Base-by-base conservation (phyloP, 1,140 invertebrate genomes). In the Palaemon carinicauda region DNA sequence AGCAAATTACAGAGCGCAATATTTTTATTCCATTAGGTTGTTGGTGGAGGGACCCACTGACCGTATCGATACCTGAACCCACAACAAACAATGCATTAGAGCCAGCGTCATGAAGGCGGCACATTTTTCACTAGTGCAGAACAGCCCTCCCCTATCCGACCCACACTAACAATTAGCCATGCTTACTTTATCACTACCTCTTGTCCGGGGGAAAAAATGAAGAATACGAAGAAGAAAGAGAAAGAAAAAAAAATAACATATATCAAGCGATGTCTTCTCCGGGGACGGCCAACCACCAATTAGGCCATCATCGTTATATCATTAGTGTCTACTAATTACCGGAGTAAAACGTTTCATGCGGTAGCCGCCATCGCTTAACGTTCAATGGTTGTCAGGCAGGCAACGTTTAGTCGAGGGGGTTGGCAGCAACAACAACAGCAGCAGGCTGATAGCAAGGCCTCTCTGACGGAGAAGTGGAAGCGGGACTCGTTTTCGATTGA, bases 261-360 rank as follows among this genome's bases (percentile, higher is more conserved):
- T 50, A 75, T 75, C 73, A 75, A 50, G 19, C 73, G 73, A 50
- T 75, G 73, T 75, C 73, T 75, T 50, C 51, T 75, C 73, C 33
- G 73, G 73, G 73, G 73, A 21, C 73, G 73, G 73, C 33, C 14
- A 75, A 50, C 33, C 50, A 65, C 33, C 79, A 65, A 65, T 60
- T 80, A 80, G 29, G 54, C 29, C 54, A 80, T 80, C 79, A 80
- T 75, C 79, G 79, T 50, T 65, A 41, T 41, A 80, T 56, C 79
- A 80, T 80, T 80, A 80, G 54, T 80, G 79, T 80, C 54, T 56
- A 27, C 56, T 80, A 80, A 65, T 80, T 75, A 50, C 73, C 24
- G 73, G 73, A 75, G 73, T 75, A 50, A 75, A 75, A 75, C 73
- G 73, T 75, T 75, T 75, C 51, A 75, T 75, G 73, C 29, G 73